phyloP scores from a whole-genome alignment of 1,140 invertebrate species.

The Leptoteleia sp. region DNA sequence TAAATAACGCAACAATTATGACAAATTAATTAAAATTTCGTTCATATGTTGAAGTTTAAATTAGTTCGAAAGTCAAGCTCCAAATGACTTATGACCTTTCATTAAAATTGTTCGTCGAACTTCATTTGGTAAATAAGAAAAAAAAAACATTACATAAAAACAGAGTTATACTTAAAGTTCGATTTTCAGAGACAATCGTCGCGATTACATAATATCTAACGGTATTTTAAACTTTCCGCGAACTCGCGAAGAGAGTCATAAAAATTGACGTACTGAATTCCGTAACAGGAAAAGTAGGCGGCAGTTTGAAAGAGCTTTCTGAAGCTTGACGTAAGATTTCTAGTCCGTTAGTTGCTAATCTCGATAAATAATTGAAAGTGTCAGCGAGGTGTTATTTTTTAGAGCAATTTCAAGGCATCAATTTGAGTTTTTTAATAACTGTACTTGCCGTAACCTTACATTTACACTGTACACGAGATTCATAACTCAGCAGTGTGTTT shows the following conservation, averaged over 20 bases:
- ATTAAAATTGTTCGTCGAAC: neutral
- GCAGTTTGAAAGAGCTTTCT: slow-evolving; percentile 30
- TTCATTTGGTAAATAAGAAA: neutral
- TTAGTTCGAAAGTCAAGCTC: no score
- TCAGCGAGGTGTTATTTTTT: slow-evolving; percentile 27
- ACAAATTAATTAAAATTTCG: no score
- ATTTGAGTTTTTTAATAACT: slow-evolving; percentile 16
- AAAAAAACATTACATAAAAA: neutral
- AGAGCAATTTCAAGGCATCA: slow-evolving; percentile 10
- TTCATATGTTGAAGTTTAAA: no score
- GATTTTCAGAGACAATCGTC: slow-evolving; percentile 15
- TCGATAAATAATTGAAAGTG: slow-evolving; percentile 34
- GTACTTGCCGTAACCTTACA: slow-evolving; percentile 1
- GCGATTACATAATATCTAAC: slow-evolving; percentile 17
- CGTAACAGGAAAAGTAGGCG: slow-evolving; percentile 12
- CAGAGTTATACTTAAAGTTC: neutral
- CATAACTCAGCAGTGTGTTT: neutral
- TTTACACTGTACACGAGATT: neutral
- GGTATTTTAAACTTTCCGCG: slow-evolving; percentile 6
- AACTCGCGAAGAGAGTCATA: slow-evolving; percentile 30
- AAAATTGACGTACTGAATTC: slow-evolving; percentile 30
- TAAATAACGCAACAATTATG: no score
- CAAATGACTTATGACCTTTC: neutral
- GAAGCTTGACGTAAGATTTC: slow-evolving; percentile 32
- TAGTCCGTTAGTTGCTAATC: slow-evolving; percentile 33